Base-by-base conservation (phyloP, 2,888 invertebrate genomes). In the Scaptomyza flava region DNA sequence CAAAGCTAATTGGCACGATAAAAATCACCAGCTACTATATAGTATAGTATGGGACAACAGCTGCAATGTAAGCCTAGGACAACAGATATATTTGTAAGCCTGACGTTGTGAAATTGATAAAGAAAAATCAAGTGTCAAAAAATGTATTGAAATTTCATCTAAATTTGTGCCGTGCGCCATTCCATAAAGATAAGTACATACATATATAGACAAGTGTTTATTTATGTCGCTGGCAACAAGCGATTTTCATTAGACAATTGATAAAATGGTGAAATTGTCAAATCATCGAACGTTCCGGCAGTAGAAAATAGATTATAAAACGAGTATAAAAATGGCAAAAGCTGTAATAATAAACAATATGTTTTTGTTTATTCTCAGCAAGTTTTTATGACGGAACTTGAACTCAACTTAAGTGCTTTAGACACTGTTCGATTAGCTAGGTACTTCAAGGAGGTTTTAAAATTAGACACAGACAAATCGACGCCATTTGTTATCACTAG, bases 91-190 rank as follows among this genome's bases (percentile, higher is more conserved):
- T 57, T 38, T 45, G 47, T 56, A 17, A 45, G 59, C 47, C 56
- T 48, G 48, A 53, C 50, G 45, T 6, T 33, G 68, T 79, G 82
- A 81, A 81, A 72, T 79, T 82, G 77, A 84, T 84, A 70, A 71
- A n/a, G n/a, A n/a, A n/a, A 47, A 11, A 17, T 17, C 17, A n/a
- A 45, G 8, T 2, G 7, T 51, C 9, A 34, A 46, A 33, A 51
- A 31, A 52, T 36, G 46, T 47, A 62, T 51, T 17, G 31, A 45
- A 20, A 23, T 30, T 17, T 14, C 2, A 14, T 33, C 33, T 38
- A 52, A 52, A 17, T 30, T 42, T 48, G 81, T 63, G 76, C 77
- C 77, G 77, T 80, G 83, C 59, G 78, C 69, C 30, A 17, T 31
- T 33, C 23, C 30, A 70, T 43, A 36, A 34, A 74, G 70, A 69